phyloP scores from a whole-genome alignment of 1,140 invertebrate genomes.

The Nasonia giraulti region DNA sequence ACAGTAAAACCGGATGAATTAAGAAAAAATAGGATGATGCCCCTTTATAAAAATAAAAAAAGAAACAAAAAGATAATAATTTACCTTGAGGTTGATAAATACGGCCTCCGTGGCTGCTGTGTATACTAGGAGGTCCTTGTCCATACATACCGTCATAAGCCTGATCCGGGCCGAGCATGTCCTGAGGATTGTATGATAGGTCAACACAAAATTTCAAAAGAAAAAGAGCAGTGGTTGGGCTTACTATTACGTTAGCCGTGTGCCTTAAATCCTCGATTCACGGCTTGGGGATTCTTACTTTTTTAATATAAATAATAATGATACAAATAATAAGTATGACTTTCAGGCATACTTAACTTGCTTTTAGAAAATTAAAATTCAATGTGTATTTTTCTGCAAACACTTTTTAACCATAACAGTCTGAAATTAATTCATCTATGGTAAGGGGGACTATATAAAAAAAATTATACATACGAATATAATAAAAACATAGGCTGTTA shows the following conservation, averaged over 20 bases:
- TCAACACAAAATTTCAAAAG: slow-evolving; percentile 70
- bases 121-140: slow-evolving; percentile 87
- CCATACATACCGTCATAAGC: slow-evolving; percentile 94
- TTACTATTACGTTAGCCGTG: neutral
- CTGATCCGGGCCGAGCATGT: slow-evolving; percentile 94
- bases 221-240: neutral
- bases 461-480: neutral
- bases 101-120: slow-evolving; percentile 83
- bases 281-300: neutral
- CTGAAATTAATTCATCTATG: neutral
- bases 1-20: slow-evolving; percentile 29
- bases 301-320: neutral
- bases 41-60: slow-evolving; percentile 22
- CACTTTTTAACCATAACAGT: neutral
- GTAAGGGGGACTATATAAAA: slow-evolving; percentile 7
- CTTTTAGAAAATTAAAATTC: neutral
- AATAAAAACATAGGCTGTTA: slow-evolving; percentile 7
- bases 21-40: slow-evolving; percentile 27
- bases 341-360: neutral
- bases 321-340: neutral
- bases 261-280: slow-evolving; percentile 10
- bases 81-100: slow-evolving; percentile 90
- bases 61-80: slow-evolving; percentile 62
- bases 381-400: neutral
- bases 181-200: slow-evolving; percentile 80